Evolutionary conservation across 2,113 vertebrate species (phyloP), one percentile per base, ranked within the genome.

Genomic region (Caloenas nicobarica): DNA sequence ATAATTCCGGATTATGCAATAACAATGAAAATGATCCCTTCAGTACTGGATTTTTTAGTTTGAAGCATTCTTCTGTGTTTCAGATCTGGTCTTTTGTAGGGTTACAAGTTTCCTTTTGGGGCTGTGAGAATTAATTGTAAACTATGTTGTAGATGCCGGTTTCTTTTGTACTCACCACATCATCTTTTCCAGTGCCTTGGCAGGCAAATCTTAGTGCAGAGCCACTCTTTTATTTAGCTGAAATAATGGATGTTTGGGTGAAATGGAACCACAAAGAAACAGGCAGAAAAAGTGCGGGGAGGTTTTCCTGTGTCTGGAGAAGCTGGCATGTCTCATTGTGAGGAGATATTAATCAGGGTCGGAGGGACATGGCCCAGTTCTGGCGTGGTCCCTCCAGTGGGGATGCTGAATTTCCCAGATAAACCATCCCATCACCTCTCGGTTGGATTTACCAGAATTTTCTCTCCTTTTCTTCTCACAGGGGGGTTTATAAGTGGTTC

Each of bases 161-260:
- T 76, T 61, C 68, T 69, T 88, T 89, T 78, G 29, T 79, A 16
- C 48, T 79, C 50, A 24, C 2, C 23, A 14, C 34, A n/a, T 86
- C 73, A 76, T 82, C 36, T 95, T 95, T 89, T 91, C 92, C 83
- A 51, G 53, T 22, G 73, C 65, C 81, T 91, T 81, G 78, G 92
- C 83, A 89, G 79, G n/a, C 29, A 71, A 34, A 48, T 50, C 48
- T 81, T 36, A 48, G 50, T 36, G 46, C 48, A 69, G 81, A 93
- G 78, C 69, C 78, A 40, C 79, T 94, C 77, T 88, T 93, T 88
- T 82, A 87, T 94, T 95, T 51, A 91, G 66, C 81, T 91, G 76
- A 54, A 92, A 89, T 85, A 92, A 87, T 62, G 86, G 91, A 28
- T 85, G 40, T 87, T 92, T 76, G 77, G 50, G 77, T 84, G 46